These are phyloP conservation scores for Osedax fenrisi DNA, from an alignment of 2,888 invertebrate genomes.

Conservation along the genomic window DNA sequence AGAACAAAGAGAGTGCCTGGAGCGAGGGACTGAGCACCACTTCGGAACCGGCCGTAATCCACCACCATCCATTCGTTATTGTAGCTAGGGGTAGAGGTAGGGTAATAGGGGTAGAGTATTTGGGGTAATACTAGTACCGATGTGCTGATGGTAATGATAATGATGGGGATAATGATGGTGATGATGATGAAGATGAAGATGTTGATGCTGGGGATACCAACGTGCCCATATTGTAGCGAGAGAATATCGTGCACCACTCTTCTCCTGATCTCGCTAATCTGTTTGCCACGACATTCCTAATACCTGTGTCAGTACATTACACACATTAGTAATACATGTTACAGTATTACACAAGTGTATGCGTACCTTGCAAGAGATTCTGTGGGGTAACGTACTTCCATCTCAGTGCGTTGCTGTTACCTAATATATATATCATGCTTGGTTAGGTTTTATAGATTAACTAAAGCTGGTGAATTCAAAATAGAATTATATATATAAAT, in stretches of 20 bases:
- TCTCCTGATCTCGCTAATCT: constrained; percentile 63
- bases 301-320: constrained; percentile 46
- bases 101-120: too few relatives aligned
- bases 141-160: too few relatives aligned
- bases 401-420: constrained; percentile 62
- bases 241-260: constrained; percentile 64
- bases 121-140: too few relatives aligned
- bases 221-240: constrained; percentile 65
- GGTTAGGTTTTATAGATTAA: background rate
- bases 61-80: constrained; percentile 77
- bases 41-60: constrained; percentile 60
- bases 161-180: too few relatives aligned
- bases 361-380: background rate
- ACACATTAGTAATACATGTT: background rate
- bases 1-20: constrained; percentile 60
- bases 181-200: too few relatives aligned
- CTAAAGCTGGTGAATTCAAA: background rate
- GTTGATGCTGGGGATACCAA: constrained; percentile 45
- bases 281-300: constrained; percentile 70
- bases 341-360: background rate
- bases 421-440: constrained; percentile 38
- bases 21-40: constrained; percentile 36
- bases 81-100: constrained; percentile 54
- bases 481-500: too few relatives aligned
- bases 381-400: constrained; percentile 60